Conservation (phyloP, 2,113 vertebrate genomes). For the Pao palembangensis region DNA sequence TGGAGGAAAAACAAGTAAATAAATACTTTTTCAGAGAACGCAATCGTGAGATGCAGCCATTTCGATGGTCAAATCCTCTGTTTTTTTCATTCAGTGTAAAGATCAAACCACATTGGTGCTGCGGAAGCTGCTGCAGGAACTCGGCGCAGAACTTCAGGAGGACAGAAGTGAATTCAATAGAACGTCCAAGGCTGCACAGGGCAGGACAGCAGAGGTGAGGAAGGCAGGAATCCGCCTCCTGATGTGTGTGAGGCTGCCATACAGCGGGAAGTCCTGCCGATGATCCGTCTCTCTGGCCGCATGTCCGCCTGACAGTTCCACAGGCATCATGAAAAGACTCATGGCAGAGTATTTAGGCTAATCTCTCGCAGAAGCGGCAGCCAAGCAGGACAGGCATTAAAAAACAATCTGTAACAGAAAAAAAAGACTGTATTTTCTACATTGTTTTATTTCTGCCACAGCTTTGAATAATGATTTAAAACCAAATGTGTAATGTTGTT, state of each 20-base stretch:
- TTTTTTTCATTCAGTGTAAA: constrained; percentile 56
- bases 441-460: too few relatives aligned
- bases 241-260: constrained; percentile 26
- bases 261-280: constrained; percentile 32
- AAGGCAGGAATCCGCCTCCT: constrained; percentile 16
- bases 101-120: constrained; percentile 80
- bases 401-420: constrained; percentile 37
- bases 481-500: neutral
- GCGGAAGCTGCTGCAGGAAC: constrained; percentile 81
- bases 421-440: neutral
- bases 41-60: neutral
- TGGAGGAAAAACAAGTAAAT: constrained; percentile 51
- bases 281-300: constrained; percentile 40
- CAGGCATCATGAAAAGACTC: constrained; percentile 38
- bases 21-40: neutral
- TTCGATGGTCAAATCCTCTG: neutral
- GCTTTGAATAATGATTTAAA: neutral
- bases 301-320: constrained; percentile 17
- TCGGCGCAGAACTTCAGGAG: constrained; percentile 81
- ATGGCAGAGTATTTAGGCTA: constrained; percentile 66
- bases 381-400: constrained; percentile 50
- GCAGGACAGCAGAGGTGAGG: constrained; percentile 66
- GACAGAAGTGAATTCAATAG: constrained; percentile 70
- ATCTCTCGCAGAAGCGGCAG: constrained; percentile 56
- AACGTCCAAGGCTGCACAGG: constrained; percentile 71